Conservation (phyloP, 1,140 invertebrate species). For the Drosophila teissieri region DNA sequence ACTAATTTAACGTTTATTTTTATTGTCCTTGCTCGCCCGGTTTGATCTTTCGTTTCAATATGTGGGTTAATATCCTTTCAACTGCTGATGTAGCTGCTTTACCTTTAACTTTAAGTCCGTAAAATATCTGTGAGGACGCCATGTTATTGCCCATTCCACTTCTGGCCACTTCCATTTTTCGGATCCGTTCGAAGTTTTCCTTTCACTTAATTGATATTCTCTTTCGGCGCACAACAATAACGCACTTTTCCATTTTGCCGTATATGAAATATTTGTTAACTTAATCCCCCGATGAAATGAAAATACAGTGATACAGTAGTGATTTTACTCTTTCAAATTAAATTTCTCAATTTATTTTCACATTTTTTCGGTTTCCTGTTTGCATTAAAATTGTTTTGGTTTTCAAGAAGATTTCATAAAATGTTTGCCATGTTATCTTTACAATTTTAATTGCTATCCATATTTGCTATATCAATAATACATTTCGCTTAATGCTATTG, state of each 20-base stretch:
- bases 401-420: conserved; percentile 64
- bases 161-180: background rate
- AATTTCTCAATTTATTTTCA: conserved; percentile 66
- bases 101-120: background rate
- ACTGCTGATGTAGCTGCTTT: background rate
- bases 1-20: conserved; percentile 77
- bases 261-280: background rate
- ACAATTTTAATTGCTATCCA: conserved; percentile 51
- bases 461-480: conserved; percentile 55
- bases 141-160: background rate
- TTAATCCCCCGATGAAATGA: conserved; percentile 15
- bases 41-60: conserved; percentile 38
- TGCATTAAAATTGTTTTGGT: conserved; percentile 52
- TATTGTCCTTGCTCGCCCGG: conserved; percentile 51
- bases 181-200: background rate
- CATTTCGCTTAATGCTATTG: conserved; percentile 34
- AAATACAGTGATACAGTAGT: background rate
- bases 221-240: background rate
- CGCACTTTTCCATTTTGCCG: background rate
- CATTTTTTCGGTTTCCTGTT: conserved; percentile 52
- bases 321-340: conserved; percentile 59
- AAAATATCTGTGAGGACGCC: background rate
- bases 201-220: conserved; percentile 21
- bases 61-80: conserved; percentile 11
- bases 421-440: conserved; percentile 49